Base-by-base conservation (phyloP, 2,113 vertebrate species). In the Xiphorhynchus elegans region DNA sequence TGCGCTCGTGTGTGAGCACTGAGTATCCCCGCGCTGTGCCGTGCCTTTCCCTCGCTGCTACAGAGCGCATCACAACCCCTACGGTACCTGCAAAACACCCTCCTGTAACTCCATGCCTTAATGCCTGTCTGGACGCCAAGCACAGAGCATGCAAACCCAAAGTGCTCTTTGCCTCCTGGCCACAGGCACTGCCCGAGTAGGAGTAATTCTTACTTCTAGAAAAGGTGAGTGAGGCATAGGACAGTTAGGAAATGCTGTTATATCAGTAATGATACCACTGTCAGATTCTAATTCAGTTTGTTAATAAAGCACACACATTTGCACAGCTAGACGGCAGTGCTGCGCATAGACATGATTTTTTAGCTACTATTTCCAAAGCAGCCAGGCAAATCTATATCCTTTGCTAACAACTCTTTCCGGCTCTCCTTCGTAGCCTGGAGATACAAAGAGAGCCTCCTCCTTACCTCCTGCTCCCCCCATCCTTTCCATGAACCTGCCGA, bases 1-100 rank as follows among this genome's bases (percentile, higher is more conserved):
- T 8, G 0, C 0, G 20, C 50, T 59, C 44, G 1, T 1, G 2
- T 0, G 2, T 3, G 19, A 63, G 7, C 44, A 31, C 8, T 0
- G 5, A 47, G 14, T 3, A 28, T 2, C 24, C 16, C 17, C 23
- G 2, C 4, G 2, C 4, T 35, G 10, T 3, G 33, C 25, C 24
- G 9, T 12, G 13, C 7, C 9, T 49, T 78, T n/a, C 8, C 18
- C n/a, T 25, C 6, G 3, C n/a, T n/a, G 13, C 28, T 35, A 40
- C 23, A 8, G 9, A 12, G 8, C 11, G 26, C 44, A 17, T 2
- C 53, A 6, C 17, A 20, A 14, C 28, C 46, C 60, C 15, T 10
- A 31, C 31, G 11, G n/a, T 14, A 5, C 20, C 18, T 17, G 5
- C 11, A 9, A 56, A 76, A n/a, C 17, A 35, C 3, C 46, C 42